Evolutionary conservation across 2,797 vertebrate species (phyloP).

Genomic region (Aphelocoma californica): DNA sequence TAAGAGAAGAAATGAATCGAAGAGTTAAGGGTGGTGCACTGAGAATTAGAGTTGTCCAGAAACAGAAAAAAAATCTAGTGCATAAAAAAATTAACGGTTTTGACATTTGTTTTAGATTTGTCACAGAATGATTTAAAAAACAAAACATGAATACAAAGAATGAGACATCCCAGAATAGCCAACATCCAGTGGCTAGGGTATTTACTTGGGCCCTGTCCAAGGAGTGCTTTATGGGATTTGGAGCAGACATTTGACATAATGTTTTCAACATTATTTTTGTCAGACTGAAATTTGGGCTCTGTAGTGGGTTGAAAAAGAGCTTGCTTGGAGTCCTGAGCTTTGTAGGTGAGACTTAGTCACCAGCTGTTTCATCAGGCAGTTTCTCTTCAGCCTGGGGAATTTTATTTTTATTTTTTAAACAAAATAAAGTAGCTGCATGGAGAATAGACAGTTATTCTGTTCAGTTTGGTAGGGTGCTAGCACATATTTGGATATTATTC

Average conservation of each 20-base stretch:
- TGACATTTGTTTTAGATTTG: conserved; percentile 72
- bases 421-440: not conserved
- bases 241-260: conserved; percentile 65
- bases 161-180: conserved; percentile 67
- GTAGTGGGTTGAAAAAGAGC: conserved; percentile 4
- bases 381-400: not conserved
- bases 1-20: not conserved
- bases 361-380: not conserved
- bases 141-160: conserved; percentile 70
- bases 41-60: conserved; percentile 25
- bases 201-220: conserved; percentile 62
- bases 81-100: conserved; percentile 43
- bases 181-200: conserved; percentile 68
- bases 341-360: conserved; percentile 13
- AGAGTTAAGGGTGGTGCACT: conserved; percentile 43
- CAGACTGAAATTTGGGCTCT: conserved; percentile 24
- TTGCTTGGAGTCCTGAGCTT: not conserved
- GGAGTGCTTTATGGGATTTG: conserved; percentile 57
- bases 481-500: not conserved
- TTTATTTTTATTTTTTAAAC: not conserved
- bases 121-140: conserved; percentile 68
- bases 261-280: conserved; percentile 65
- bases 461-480: not conserved
- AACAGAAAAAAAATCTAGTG: not conserved
- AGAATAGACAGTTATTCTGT: not conserved